Evolutionary conservation across 23 tunicate genomes (phyloP), one percentile per base, ranked within the genome.

Genomic region (Diplosoma virens): DNA sequence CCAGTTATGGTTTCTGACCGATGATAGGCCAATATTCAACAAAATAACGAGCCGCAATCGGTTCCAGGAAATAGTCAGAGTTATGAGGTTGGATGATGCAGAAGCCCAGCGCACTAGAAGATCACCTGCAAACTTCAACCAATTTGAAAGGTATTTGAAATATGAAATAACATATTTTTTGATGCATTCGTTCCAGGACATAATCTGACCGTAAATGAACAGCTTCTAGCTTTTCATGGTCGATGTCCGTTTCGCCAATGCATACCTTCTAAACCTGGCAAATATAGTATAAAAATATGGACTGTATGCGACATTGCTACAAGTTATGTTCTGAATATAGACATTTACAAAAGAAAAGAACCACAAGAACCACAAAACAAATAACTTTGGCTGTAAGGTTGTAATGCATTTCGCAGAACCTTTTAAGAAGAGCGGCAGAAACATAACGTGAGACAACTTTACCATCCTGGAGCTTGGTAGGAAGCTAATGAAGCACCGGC

Each of bases 231-330:
- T n/a, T n/a, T n/a, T n/a, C n/a, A n/a, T n/a, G n/a, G n/a, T 41
- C 50, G 65, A n/a, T n/a, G 65, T 58, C 65, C 21, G 7, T 23
- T n/a, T 58, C 21, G 26, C 24, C 65, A 58, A 23, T 58, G n/a
- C 65, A 58, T n/a, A n/a, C 16, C 65, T 6, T 58, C 65, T 9
- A 58, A 58, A 58, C 65, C 65, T 58, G 65, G 65, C 65, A 58
- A 58, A 23, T 58, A 58, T 58, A 22, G 65, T 6, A 23, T 58
- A 20, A 58, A 58, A 23, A 58, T 58, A 58, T n/a, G 65, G 65
- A 23, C 65, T 58, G 26, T n/a, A n/a, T 58, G 65, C 26, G 65
- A 58, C n/a, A 23, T 7, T 41, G 26, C 65, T 23, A 58, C 65
- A n/a, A n/a, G n/a, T n/a, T n/a, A n/a, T n/a, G n/a, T n/a, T n/a